Conservation (phyloP, 2,113 vertebrate species). For the Myotis brandtii region DNA sequence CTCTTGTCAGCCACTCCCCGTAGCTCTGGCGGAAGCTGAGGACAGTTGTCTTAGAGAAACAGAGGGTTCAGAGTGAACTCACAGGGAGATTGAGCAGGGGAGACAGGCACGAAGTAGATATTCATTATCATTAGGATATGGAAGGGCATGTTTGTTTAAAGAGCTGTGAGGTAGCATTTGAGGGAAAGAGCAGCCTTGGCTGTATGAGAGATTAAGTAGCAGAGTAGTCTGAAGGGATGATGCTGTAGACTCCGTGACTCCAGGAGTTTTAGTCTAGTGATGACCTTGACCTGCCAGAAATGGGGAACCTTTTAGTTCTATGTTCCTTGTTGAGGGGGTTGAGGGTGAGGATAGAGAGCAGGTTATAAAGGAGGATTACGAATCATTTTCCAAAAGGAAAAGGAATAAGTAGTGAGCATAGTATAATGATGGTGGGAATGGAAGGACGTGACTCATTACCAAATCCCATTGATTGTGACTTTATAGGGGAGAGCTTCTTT, state of each 20-base stretch:
- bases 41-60: background rate
- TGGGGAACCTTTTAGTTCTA: background rate
- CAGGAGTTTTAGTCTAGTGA: background rate
- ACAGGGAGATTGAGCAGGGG: background rate
- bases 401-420: background rate
- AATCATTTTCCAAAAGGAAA: conserved; percentile 19
- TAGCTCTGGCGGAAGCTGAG: background rate
- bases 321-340: background rate
- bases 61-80: background rate
- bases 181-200: background rate
- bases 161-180: background rate
- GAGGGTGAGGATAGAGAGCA: background rate
- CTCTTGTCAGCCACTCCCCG: background rate
- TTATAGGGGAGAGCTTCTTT: background rate
- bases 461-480: background rate
- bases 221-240: background rate
- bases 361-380: background rate
- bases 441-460: background rate
- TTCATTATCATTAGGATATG: background rate
- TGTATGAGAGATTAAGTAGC: background rate
- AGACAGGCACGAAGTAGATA: background rate
- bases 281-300: background rate
- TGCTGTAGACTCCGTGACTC: background rate
- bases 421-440: background rate
- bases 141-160: background rate